Evolutionary conservation across 2,113 vertebrate species (phyloP).

Genomic region (Pontoporia blainvillei): DNA sequence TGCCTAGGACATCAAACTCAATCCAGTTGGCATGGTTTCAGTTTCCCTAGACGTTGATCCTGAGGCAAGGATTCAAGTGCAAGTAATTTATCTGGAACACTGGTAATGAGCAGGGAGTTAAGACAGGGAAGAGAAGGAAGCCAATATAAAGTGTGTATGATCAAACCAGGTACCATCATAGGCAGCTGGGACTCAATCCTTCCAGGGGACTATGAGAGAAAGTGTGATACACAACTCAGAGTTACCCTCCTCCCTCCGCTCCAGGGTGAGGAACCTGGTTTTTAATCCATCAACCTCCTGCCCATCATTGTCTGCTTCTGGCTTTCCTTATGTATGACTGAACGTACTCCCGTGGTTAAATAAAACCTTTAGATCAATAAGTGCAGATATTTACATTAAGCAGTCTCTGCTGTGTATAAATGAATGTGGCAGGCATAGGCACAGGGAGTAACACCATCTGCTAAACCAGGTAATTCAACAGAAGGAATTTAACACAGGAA

Average conservation of each 20-base stretch:
- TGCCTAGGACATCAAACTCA: background rate
- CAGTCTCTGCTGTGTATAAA: background rate
- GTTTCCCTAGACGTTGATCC: background rate
- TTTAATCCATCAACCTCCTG: background rate
- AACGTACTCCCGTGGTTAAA: background rate
- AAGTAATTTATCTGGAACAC: background rate
- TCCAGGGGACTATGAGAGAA: background rate
- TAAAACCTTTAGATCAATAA: background rate
- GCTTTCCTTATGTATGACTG: background rate
- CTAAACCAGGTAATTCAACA: background rate
- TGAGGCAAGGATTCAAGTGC: background rate
- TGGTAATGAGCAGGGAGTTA: background rate
- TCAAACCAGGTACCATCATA: background rate
- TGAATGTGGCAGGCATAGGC: background rate
- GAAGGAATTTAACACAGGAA: background rate
- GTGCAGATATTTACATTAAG: background rate
- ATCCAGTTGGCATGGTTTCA: background rate
- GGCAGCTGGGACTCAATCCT: background rate
- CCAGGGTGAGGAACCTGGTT: background rate
- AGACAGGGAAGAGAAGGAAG: background rate
- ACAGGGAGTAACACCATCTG: background rate
- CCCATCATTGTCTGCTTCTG: background rate
- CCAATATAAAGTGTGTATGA: background rate
- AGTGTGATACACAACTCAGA: background rate
- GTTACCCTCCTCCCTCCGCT: background rate